Evolutionary conservation across 2,888 invertebrate species (phyloP), one percentile per base, ranked within the genome.

Genomic region (Drosophila picticornis): DNA sequence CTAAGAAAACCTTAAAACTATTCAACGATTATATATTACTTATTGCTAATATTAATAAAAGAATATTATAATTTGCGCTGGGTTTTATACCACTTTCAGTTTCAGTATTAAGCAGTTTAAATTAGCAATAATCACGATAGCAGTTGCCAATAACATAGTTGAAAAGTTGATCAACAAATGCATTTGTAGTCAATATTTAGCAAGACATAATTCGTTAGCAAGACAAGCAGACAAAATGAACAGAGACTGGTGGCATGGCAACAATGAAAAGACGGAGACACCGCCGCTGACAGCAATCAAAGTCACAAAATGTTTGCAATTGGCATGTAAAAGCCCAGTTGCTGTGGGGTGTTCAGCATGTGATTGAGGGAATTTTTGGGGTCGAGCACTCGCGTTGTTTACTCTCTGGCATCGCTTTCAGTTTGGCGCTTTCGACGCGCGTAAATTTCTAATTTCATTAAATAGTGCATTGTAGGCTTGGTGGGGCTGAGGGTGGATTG

Each of bases 401-500:
- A 11, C 48, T 22, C 29, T 11, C 19, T 38, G 27, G 57, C 50
- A 66, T 64, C 73, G 59, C 34, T 67, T 68, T 59, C 67, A 69
- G 61, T 58, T 79, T 85, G 72, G 52, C 67, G 62, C 59, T 72
- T 61, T 60, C 55, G 57, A 38, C 58, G 81, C 70, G 88, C 79
- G 73, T 78, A 80, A 85, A 81, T 88, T 90, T 87, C 90, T 90
- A 87, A 90, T 90, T 87, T 90, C 90, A 87, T 90, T 90, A 88
- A 81, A 36, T 58, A 43, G 57, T 46, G 53, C 40, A 31, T 34
- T 59, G 53, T 50, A 57, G 63, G 34, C 11, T 19, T 27, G 27
- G 3, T 46, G 16, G 32, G 16, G 34, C 13, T 3, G 40, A 13
- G 25, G 13, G 22, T 10, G 62, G 38, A 6, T n/a, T 34, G 29